Base-by-base conservation (phyloP, 2,797 vertebrate species). In the Octomys mimax region DNA sequence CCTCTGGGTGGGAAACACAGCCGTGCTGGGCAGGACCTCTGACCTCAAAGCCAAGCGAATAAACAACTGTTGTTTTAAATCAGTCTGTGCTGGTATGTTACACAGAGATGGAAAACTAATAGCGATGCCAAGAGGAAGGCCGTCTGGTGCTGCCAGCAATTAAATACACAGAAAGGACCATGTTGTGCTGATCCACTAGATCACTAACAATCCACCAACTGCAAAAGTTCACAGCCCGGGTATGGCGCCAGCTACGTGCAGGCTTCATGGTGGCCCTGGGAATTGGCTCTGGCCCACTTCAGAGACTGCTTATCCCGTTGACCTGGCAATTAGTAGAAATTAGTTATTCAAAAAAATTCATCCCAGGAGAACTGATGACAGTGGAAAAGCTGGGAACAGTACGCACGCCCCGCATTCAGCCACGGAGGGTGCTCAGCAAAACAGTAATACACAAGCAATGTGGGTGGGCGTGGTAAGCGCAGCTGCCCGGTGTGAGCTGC, bases 301-400 rank as follows among this genome's bases (percentile, higher is more conserved):
- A 21, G 21, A 81, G 84, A 85, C 24, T 85, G 18, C 42, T 93
- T 5, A 1, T 49, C 54, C 66, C 12, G 85, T 64, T 77, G 46
- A 80, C 59, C 16, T 66, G 49, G 78, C 59, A 85, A 77, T 85
- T 88, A 88, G 61, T 13, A 84, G 93, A 95, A 80, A 88, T 85
- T 57, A 49, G 33, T 92, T 81, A 70, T 70, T 83, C 5, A 61
- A 92, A 96, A 93, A 62, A 81, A 93, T 71, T 91, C 79, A 80
- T 36, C 21, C 39, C 26, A 77, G 59, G 66, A 57, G 46, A 61
- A 70, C 85, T 91, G 85, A 54, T 19, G 42, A 64, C 85, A 54
- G 81, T 13, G 42, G 78, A 64, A 84, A 78, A 31, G 19, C 19
- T 57, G 39, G 81, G 49, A 83, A 79, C 73, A 61, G 62, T 33